phyloP scores from a whole-genome alignment of 2,888 invertebrate genomes.

The Sthenelais limicola region DNA sequence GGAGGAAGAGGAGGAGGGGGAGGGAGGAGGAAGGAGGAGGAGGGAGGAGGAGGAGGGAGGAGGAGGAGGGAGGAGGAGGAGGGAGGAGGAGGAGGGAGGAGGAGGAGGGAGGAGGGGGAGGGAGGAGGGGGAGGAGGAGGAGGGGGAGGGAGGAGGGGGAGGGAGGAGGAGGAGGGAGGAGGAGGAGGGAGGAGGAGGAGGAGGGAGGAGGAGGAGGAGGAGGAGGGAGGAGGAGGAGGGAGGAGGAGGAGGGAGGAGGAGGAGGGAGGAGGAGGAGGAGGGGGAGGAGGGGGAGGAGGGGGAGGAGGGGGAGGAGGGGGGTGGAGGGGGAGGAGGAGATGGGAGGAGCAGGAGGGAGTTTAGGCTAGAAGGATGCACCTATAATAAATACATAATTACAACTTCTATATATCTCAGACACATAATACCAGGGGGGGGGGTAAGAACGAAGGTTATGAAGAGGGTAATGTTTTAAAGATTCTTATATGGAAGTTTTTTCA shows the following conservation, averaged over 20 bases:
- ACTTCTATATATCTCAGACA: no score
- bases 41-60: background rate
- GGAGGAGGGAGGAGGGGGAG: background rate
- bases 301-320: no score
- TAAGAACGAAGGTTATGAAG: no score
- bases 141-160: background rate
- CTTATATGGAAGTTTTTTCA: no score
- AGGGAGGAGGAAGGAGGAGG: background rate
- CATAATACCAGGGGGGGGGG: no score
- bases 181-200: background rate
- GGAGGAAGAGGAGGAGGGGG: background rate
- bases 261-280: background rate
- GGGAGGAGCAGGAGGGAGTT: background rate
- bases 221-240: background rate
- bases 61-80: background rate
- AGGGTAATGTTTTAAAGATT: no score
- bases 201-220: background rate
- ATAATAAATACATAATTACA: no score
- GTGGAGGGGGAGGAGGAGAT: background rate
- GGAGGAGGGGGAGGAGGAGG: background rate
- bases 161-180: background rate
- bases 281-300: background rate
- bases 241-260: background rate
- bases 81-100: background rate
- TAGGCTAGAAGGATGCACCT: background rate